Base-by-base conservation (phyloP, 2,113 vertebrate genomes). In the Triplophysa dalaica region DNA sequence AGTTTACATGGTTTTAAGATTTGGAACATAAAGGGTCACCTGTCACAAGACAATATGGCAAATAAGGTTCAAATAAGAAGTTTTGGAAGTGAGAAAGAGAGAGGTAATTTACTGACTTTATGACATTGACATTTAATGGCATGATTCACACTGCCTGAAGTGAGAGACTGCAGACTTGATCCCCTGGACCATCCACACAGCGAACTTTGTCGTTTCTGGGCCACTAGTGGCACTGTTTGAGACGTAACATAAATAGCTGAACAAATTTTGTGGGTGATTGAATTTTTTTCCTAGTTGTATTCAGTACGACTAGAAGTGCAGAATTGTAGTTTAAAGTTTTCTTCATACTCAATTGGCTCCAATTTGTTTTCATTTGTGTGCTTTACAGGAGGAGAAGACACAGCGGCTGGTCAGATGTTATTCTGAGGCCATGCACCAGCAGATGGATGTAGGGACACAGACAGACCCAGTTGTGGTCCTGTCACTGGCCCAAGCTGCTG, bases 381-480 rank as follows among this genome's bases (percentile, higher is more conserved):
- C 52, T 14, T 80, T 84, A 19, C 84, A 93, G 91, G 90, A 91
- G 90, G 90, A 93, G 90, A 90, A 91, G 87, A 91, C 88, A 84
- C 88, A 90, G 88, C 80, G 91, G 89, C 79, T 95, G 93, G 91
- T 91, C 90, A 85, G 83, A 92, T 88, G 80, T 91, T 92, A 90
- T 83, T 91, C 91, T 92, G 92, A 45, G 90, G 93, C 89, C 81
- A 98, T 98, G 97, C 93, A 95, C 84, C 93, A 95, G 81, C 95
- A 96, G 92, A 94, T 94, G 79, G 95, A 97, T 90, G 95, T 93
- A 81, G 95, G 95, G 90, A 98, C 96, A 50, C 97, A 99, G 93
- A 99, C 97, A 26, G 97, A 99, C 19, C 95, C 96, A 0, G 97
- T 98, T 85, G 97, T 99, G 82, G 96, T 98, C 89, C 93, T 99